phyloP scores from a whole-genome alignment of 2,113 vertebrate species.

The Esox niger region DNA sequence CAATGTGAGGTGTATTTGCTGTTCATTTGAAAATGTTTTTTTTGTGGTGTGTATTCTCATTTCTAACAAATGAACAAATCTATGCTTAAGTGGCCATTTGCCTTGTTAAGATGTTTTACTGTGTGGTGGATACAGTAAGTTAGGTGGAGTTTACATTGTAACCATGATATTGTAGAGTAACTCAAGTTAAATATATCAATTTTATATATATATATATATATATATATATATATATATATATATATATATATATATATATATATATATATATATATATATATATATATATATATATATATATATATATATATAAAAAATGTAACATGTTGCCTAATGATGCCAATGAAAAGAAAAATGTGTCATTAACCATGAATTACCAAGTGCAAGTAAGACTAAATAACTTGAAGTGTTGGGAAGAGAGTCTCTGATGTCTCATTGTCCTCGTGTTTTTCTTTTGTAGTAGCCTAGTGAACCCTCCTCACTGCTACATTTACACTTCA shows the following conservation, averaged over 20 bases:
- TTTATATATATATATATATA: no score
- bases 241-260: no score
- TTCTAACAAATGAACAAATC: conserved; percentile 68
- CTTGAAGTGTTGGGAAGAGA: conserved; percentile 64
- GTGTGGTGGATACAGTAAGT: conserved; percentile 68
- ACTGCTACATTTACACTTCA: conserved; percentile 60
- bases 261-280: no score
- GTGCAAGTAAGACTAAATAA: conserved; percentile 60
- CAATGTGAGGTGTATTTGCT: conserved; percentile 33
- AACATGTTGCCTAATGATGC: conserved; percentile 72
- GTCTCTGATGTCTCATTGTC: conserved; percentile 26
- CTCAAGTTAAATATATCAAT: conserved; percentile 53
- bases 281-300: no score
- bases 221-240: no score
- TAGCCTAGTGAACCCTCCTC: conserved; percentile 63
- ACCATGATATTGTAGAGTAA: conserved; percentile 68
- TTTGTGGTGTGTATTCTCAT: conserved; percentile 52
- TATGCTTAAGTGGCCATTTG: conserved; percentile 75
- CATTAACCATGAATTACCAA: conserved; percentile 62
- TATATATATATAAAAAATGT: not conserved
- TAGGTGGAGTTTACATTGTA: conserved; percentile 76
- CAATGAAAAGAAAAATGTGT: conserved; percentile 67
- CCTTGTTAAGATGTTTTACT: conserved; percentile 77
- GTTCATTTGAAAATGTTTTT: conserved; percentile 10
- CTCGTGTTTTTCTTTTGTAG: conserved; percentile 33